Evolutionary conservation across 23 tunicate species (phyloP), one percentile per base, ranked within the genome.

Genomic region (Halocynthia roretzi): DNA sequence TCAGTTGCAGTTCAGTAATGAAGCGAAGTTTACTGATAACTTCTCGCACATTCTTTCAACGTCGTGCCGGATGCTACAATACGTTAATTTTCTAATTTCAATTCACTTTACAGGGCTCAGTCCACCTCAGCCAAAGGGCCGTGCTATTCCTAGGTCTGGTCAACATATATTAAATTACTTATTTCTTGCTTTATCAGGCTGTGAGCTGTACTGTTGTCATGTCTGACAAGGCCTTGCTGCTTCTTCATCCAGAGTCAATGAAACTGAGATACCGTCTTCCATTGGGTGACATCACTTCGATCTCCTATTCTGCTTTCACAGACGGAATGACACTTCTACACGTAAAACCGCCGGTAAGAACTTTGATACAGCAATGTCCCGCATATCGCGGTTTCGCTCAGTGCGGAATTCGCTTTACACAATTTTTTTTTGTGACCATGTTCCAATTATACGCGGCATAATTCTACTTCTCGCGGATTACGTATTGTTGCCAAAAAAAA

Each of bases 281-380:
- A 0, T 58, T 83, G 23, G 14, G 51, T 10, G 87, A 83, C 61
- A 73, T 88, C 61, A 83, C 62, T 51, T 82, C 78, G 64, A 22
- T 88, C 11, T 88, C 95, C 71, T 83, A 83, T 50, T 88, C 95
- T 5, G 84, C 95, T 12, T 88, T 50, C 76, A 53, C 81, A 8
- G 95, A 88, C 66, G 95, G 95, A 65, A 78, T 88, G 95, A 79
- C 81, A 66, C 51, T 88, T 12, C 52, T 88, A 5, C 87, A 88
- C 67, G 56, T 76, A 14, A 64, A 60, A 12, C 74, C 84, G 8
- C 62, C 77, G 80, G 90, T 80, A 62, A n/a, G 76, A 62, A 14
- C 10, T 62, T 61, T 12, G 2, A 15, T 67, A 9, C 10, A 67
- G 71, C 22, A 9, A n/a, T 11, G 19, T n/a, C n/a, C n/a, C n/a